Base-by-base conservation (phyloP, 92 coral and sea anemone genomes). In the Paragorgia papillata region DNA sequence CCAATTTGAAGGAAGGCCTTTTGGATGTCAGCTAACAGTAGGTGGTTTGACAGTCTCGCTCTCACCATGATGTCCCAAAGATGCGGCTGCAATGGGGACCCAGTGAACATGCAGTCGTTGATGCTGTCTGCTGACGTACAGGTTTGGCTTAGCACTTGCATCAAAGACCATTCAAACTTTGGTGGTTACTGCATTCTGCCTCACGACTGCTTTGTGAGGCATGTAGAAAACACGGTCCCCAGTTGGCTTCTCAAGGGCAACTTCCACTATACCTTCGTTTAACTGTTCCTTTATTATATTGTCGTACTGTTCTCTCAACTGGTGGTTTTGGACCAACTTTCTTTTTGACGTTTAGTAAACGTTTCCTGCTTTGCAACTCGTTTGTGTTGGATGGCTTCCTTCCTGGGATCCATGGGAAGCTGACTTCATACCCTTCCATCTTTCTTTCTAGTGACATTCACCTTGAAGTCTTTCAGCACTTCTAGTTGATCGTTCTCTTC, bases 31-130 rank as follows among this genome's bases (percentile, higher is more conserved):
- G 67, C 86, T 13, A 81, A 51, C 24, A 58, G 54, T 32, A 85
- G 57, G 39, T 81, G 79, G 19, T 71, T 64, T 54, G 89, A 74
- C 89, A 85, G 64, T 35, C 89, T 73, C 10, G 86, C 80, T 43
- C 86, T 56, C 62, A 82, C 77, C 83, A 81, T 28, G 21, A 81
- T 68, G 51, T 86, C 89, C 86, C 81, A 82, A 66, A 86, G 76
- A 21, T 82, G 82, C 34, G 86, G 90, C 54, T 82, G 90, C 40
- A 76, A 35, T 13, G 83, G 80, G 7, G 71, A 80, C 19, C 89
- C 82, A 27, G 78, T 62, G 61, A 62, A 80, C 82, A 80, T 73
- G 7, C 85, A 85, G 30, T 81, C 83, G 39, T 85, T 85, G 24
- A 82, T 34, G 28, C 86, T 85, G 43, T 37, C 86, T 85, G 43